Conservation (phyloP, 2,113 vertebrate species). For the Haemorhous mexicanus region DNA sequence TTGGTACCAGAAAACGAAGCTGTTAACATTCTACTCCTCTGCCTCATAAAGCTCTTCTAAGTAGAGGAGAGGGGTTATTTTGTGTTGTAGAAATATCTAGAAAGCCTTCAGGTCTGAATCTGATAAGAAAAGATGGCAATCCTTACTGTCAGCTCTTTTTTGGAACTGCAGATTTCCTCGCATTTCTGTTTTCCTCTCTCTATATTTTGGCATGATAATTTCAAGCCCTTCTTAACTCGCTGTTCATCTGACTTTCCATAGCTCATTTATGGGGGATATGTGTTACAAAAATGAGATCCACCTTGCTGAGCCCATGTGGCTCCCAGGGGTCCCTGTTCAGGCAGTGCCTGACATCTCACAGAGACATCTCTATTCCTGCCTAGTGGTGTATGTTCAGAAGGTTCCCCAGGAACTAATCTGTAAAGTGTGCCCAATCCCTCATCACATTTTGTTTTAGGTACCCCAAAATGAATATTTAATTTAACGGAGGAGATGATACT, state of each 20-base stretch:
- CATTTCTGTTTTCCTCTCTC: background rate
- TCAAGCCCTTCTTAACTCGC: background rate
- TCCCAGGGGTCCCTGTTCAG: background rate
- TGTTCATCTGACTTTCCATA: background rate
- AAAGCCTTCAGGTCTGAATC: background rate
- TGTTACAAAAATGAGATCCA: background rate
- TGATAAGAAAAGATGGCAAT: background rate
- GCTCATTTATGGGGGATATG: background rate
- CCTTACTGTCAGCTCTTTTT: background rate
- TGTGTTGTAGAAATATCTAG: background rate
- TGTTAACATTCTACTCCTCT: conserved; percentile 23
- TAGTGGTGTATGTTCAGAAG: background rate
- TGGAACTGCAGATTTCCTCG: background rate
- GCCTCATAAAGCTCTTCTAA: background rate
- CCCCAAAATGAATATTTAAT: background rate
- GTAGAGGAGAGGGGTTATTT: background rate
- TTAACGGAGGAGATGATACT: background rate
- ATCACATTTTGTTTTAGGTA: background rate
- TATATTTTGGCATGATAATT: background rate
- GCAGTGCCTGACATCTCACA: background rate
- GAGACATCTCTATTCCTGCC: background rate
- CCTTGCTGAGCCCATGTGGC: background rate
- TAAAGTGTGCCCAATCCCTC: background rate
- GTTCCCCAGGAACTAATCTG: background rate
- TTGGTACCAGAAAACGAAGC: conserved; percentile 48